Evolutionary conservation across 2,888 invertebrate species (phyloP), one percentile per base, ranked within the genome.

Genomic region (Caenorhabditis sp.): DNA sequence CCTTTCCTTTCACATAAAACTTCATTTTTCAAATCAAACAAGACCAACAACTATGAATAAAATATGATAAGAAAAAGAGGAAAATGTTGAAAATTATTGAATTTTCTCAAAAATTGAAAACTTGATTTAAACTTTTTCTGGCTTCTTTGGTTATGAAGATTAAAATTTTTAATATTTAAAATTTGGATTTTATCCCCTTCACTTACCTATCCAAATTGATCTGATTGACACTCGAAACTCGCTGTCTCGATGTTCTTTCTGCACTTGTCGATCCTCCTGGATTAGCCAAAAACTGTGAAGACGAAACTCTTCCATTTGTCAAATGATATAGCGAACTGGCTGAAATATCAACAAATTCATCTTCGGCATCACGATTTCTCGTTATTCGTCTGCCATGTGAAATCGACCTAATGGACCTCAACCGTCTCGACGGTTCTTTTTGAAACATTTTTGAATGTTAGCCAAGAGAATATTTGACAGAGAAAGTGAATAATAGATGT

Each of bases 261-360:
- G 43, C 43, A 43, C 43, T 43, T 14, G 17, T 12, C 43, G 64
- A 56, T 58, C 20, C 12, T 56, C 56, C 10, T 8, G 20, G 17
- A 36, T 14, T 59, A 23, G 59, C 50, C 53, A 58, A 59, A 63
- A 56, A 71, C 57, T 50, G 70, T 1, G 59, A 59, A 43, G 43
- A 43, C 14, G 43, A 43, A 17, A 43, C 43, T 49, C 43, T n/a
- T 58, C 67, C 67, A 36, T 72, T 67, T 20, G 63, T 59, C 27
- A 72, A 25, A 59, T 72, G 72, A 31, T 72, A 72, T 17, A 72
- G 62, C n/a, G 72, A 61, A 3, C 67, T 64, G 17, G 67, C 72
- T 72, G 72, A 72, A 72, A 72, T 58, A 43, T 72, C 67, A 64
- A 62, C 59, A 53, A 66, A 65, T 67, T 66, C 63, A 49, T 36